Conservation (phyloP, 1,140 invertebrate species). For the Glomeris maerens region DNA sequence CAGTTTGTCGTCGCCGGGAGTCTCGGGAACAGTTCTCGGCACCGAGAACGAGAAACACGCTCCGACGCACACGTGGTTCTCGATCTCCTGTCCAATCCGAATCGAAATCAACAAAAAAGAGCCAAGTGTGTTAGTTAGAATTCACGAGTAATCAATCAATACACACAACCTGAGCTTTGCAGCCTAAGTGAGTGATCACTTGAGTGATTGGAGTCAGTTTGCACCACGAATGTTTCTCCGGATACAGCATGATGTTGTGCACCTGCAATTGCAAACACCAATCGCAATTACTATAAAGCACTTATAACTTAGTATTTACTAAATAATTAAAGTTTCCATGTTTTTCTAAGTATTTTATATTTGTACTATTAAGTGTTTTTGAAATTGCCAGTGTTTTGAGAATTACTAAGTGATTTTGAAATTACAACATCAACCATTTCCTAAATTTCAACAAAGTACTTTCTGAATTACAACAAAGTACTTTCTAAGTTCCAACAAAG, state of each 20-base stretch:
- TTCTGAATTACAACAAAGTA: no score
- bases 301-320: no score
- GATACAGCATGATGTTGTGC: slow-evolving; percentile 50
- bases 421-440: no score
- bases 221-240: slow-evolving; percentile 53
- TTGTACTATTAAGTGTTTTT: no score
- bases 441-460: no score
- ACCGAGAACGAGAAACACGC: slow-evolving; percentile 54
- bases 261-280: no score
- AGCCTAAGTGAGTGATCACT: slow-evolving; percentile 46
- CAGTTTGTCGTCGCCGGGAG: slow-evolving; percentile 45
- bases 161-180: slow-evolving; percentile 30
- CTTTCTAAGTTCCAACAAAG: no score
- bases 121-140: background rate
- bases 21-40: slow-evolving; percentile 45
- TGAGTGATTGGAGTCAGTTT: slow-evolving; percentile 49
- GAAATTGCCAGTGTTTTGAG: no score
- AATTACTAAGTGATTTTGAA: no score
- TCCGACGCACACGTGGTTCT: slow-evolving; percentile 52
- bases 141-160: background rate
- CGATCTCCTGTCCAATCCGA: slow-evolving; percentile 34
- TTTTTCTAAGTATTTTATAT: no score
- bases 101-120: background rate
- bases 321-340: no score
- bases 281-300: no score